Evolutionary conservation across 2,797 vertebrate species (phyloP).

Genomic region (Gymnopithys bicolor): DNA sequence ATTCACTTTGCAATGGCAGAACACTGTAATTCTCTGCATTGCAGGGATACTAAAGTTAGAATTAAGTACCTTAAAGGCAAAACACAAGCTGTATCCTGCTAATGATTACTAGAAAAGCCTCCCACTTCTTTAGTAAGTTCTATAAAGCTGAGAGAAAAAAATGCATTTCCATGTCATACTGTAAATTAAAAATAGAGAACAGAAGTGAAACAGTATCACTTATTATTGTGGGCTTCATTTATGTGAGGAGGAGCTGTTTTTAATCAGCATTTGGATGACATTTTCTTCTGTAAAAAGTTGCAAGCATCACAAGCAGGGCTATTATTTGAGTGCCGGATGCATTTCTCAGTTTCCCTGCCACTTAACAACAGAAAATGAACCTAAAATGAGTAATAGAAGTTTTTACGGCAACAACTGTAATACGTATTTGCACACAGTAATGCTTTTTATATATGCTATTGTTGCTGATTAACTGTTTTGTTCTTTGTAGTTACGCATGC

Average conservation of each 20-base stretch:
- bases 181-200: constrained; percentile 34
- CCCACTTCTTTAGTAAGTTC: background rate
- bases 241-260: background rate
- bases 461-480: constrained; percentile 52
- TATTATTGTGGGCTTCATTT: background rate
- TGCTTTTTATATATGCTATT: background rate
- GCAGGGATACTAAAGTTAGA: background rate
- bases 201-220: background rate
- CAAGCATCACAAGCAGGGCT: background rate
- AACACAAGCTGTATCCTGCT: background rate
- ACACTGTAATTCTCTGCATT: background rate
- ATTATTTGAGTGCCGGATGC: background rate
- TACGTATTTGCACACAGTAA: constrained; percentile 36
- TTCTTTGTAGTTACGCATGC: constrained; percentile 17
- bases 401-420: constrained; percentile 25
- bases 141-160: background rate
- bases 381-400: background rate
- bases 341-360: background rate
- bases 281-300: constrained; percentile 37
- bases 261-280: constrained; percentile 50
- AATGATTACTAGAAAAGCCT: background rate
- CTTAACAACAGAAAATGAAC: constrained; percentile 23
- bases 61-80: background rate
- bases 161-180: background rate
- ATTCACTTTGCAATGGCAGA: background rate